Base-by-base conservation (phyloP, 2,888 invertebrate genomes). In the Perizoma flavofasciatum region DNA sequence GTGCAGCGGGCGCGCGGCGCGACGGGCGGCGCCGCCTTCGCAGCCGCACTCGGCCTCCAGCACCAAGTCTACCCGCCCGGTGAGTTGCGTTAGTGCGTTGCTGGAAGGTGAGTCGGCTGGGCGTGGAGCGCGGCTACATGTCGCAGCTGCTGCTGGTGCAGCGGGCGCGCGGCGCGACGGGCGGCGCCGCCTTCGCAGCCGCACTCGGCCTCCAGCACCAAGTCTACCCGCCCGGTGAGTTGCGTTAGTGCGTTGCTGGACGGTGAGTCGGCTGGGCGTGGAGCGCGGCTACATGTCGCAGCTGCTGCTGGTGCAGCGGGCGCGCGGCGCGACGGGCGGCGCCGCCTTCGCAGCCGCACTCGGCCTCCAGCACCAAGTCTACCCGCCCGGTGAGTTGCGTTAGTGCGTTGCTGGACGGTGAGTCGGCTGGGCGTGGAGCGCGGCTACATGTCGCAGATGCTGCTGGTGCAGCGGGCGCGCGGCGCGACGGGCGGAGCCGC, bases 231-330 rank as follows among this genome's bases (percentile, higher is more conserved):
- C 83, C 87, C 0, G 85, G 87, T n/a, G n/a, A n/a, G n/a, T 7
- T 37, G 1, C 11, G 4, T 41, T 74, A 94, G 95, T 11, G 96
- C 96, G 58, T 83, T 98, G 34, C 89, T 98, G 63, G 93, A 94
- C 96, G 0, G 96, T 98, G 35, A 96, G 95, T 49, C 96, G 96
- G 72, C 95, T 97, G 37, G 96, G 97, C 44, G 93, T 97, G 67
- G 98, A 98, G 88, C 97, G 97, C 77, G 94, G 95, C 0, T 98
- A 98, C 91, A 96, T 98, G 95, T 95, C 97, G 35, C 97, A 98
- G 83, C 92, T 98, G 68, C 96, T 98, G 54, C 95, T 96, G 73
- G 97, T 98, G 71, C 97, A 98, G 81, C 96, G 97, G 75, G 95
- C 96, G 67, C 92, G 98, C 34, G 98, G 98, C 0, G 98, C 98